These are phyloP conservation scores for Drosophila sucinea DNA, from an alignment of 1,140 invertebrate genomes.

Conservation along the genomic window DNA sequence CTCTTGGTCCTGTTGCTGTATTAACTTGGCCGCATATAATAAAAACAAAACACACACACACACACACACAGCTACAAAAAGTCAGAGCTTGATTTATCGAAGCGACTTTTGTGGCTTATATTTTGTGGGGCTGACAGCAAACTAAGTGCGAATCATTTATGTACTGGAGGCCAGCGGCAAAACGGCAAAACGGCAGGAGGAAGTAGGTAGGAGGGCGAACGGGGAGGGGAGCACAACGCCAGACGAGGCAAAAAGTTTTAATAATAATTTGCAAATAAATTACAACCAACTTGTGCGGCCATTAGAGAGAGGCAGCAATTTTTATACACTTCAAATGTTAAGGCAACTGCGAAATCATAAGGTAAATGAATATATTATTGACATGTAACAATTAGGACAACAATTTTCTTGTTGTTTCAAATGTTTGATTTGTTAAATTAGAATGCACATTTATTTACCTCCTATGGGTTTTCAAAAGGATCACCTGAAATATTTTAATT, in stretches of 20 bases:
- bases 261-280: conserved; percentile 83
- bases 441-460: too few species aligned
- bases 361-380: neutral
- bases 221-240: neutral
- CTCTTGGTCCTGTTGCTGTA: neutral
- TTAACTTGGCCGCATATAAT: conserved; percentile 15
- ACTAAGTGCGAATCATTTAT: conserved; percentile 81
- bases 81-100: conserved; percentile 67
- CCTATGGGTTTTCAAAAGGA: too few species aligned
- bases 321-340: conserved; percentile 1
- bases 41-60: conserved; percentile 17
- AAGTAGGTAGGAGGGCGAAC: too few species aligned
- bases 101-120: conserved; percentile 60
- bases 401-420: too few species aligned
- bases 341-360: neutral
- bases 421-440: too few species aligned
- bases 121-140: conserved; percentile 73
- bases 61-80: conserved; percentile 18
- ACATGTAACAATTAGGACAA: neutral
- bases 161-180: conserved; percentile 27
- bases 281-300: conserved; percentile 67
- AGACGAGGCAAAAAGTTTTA: conserved; percentile 69
- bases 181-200: conserved; percentile 17
- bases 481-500: too few species aligned
- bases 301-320: conserved; percentile 55